A percentile compares a stretch with the other conserved stretches of the same genome.
Conservation (phyloP, 2,888 invertebrate genomes). For the Ceriagrion tenellum region DNA sequence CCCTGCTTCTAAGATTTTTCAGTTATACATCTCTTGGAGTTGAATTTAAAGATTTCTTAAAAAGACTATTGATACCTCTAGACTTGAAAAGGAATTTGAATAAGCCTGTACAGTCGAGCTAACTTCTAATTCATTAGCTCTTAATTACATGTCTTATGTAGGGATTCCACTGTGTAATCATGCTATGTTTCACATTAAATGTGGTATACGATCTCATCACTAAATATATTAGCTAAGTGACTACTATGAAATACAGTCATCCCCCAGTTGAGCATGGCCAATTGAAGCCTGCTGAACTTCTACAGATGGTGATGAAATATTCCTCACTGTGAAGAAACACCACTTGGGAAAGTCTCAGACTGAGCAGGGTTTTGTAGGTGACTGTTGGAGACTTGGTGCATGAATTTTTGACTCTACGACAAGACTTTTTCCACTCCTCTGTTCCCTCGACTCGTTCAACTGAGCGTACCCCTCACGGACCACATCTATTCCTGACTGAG, state of each 20-base stretch:
- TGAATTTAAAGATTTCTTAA: background rate
- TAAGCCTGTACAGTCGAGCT: background rate
- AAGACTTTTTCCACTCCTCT: conserved; percentile 1
- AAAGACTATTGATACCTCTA: too few relatives aligned
- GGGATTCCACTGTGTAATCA: background rate
- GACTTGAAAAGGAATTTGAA: too few relatives aligned
- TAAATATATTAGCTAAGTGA: background rate
- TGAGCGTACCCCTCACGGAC: background rate
- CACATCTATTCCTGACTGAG: background rate
- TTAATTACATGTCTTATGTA: background rate
- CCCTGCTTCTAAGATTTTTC: background rate
- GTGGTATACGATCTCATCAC: background rate
- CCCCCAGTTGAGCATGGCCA: background rate
- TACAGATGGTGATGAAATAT: background rate
- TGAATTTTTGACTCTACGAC: background rate
- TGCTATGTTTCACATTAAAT: background rate
- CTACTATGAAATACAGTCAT: background rate
- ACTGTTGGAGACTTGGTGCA: background rate
- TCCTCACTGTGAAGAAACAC: background rate
- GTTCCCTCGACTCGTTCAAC: background rate
- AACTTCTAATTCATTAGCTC: background rate
- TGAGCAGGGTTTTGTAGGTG: too few relatives aligned
- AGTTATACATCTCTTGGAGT: background rate
- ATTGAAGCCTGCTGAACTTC: background rate
- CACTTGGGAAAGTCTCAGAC: background rate